phyloP scores from a whole-genome alignment of 2,797 vertebrate species.

The Pteropus rufus region DNA sequence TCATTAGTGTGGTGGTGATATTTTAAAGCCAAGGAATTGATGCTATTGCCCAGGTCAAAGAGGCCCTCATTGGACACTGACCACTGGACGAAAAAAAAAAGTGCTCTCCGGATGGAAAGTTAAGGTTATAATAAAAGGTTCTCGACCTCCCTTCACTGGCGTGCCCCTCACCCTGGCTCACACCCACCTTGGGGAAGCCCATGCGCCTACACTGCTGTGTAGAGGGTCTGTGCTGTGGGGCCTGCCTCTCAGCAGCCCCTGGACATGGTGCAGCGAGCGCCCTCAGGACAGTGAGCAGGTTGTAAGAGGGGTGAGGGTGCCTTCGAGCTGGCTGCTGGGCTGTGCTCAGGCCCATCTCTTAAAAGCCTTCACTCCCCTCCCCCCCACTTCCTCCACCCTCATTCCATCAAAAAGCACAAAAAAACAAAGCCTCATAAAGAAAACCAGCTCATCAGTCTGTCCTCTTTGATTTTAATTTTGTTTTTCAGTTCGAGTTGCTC shows the following conservation, averaged over 20 bases:
- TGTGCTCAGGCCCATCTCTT: background rate
- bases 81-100: background rate
- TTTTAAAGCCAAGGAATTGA: background rate
- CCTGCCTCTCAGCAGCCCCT: background rate
- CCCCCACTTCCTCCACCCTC: background rate
- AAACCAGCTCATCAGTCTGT: slow-evolving; percentile 58
- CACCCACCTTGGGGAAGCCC: background rate
- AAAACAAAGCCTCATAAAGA: slow-evolving; percentile 61
- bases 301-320: background rate
- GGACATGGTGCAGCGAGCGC: background rate
- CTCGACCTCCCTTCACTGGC: background rate
- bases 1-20: background rate
- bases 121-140: background rate
- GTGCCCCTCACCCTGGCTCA: background rate
- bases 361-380: background rate
- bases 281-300: background rate
- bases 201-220: rapidly evolving
- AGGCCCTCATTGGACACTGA: background rate
- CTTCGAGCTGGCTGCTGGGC: rapidly evolving
- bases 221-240: background rate
- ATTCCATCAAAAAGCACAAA: background rate
- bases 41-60: background rate
- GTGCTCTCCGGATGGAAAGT: background rate
- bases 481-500: slow-evolving; percentile 71
- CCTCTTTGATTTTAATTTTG: slow-evolving; percentile 75